Evolutionary conservation across 2,888 invertebrate species (phyloP).

Genomic region (Watsonalla cultraria): DNA sequence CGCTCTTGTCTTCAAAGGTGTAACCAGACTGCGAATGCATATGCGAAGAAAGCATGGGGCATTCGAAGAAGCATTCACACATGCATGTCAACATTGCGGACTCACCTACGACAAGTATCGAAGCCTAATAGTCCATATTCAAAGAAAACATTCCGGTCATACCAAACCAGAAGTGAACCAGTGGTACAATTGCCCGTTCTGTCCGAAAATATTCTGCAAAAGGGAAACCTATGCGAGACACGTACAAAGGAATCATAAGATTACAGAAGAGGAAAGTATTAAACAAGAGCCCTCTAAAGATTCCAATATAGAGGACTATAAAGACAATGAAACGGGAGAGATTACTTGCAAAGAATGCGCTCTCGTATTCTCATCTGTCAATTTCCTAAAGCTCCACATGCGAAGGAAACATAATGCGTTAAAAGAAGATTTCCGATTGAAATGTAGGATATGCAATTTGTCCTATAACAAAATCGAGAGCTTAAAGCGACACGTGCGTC

Average conservation of each 20-base stretch:
- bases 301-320: constrained; percentile 31
- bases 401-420: constrained; percentile 63
- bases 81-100: constrained; percentile 57
- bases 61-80: constrained; percentile 57
- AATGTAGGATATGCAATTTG: constrained; percentile 65
- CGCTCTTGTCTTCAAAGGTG: constrained; percentile 65
- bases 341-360: constrained; percentile 60
- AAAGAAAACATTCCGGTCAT: constrained; percentile 51
- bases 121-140: constrained; percentile 59
- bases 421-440: constrained; percentile 56
- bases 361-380: constrained; percentile 57
- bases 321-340: constrained; percentile 55
- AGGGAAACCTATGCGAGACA: constrained; percentile 66
- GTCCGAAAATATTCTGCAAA: constrained; percentile 56
- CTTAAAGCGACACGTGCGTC: constrained; percentile 58
- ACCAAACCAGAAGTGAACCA: constrained; percentile 40
- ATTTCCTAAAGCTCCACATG: constrained; percentile 65
- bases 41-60: constrained; percentile 65
- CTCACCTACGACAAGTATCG: constrained; percentile 64
- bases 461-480: constrained; percentile 71
- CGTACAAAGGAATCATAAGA: constrained; percentile 61
- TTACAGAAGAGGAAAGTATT: constrained; percentile 38
- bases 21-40: constrained; percentile 57
- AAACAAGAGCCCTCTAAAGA: constrained; percentile 16
- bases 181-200: constrained; percentile 63